A percentile compares a stretch with the other conserved stretches of the same genome.
These are phyloP conservation scores for Cynoglossus semilaevis DNA, from an alignment of 2,113 vertebrate genomes.

Conservation along the genomic window DNA sequence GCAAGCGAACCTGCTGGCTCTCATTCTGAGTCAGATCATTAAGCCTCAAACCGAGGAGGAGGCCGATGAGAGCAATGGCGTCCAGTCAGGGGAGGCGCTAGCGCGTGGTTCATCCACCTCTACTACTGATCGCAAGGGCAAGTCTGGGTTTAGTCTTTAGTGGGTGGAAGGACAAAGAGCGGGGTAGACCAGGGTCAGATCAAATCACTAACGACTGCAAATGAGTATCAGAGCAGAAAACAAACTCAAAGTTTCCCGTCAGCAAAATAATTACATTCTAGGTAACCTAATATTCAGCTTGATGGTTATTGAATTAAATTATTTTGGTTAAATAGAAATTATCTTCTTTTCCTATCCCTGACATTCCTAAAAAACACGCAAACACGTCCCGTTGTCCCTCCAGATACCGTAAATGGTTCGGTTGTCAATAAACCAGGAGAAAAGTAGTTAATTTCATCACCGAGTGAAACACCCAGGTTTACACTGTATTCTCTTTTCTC, in stretches of 20 bases:
- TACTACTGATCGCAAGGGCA: slow-evolving; percentile 80
- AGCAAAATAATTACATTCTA: slow-evolving; percentile 24
- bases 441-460: slow-evolving; percentile 26
- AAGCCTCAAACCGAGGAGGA: slow-evolving; percentile 85
- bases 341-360: slow-evolving; percentile 3
- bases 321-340: slow-evolving; percentile 29
- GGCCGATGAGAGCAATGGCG: slow-evolving; percentile 89
- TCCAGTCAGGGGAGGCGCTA: slow-evolving; percentile 83
- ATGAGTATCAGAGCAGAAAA: slow-evolving; percentile 29
- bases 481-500: slow-evolving; percentile 29
- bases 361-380: slow-evolving; percentile 20
- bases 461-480: slow-evolving; percentile 29
- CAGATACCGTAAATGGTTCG: slow-evolving; percentile 25
- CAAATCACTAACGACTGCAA: slow-evolving; percentile 25
- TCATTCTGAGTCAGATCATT: slow-evolving; percentile 92
- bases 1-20: slow-evolving; percentile 88
- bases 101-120: slow-evolving; percentile 67
- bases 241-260: slow-evolving; percentile 29
- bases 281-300: slow-evolving; percentile 24
- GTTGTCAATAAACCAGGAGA: slow-evolving; percentile 40
- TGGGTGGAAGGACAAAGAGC: slow-evolving; percentile 19
- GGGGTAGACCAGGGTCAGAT: slow-evolving; percentile 24
- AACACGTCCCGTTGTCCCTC: slow-evolving; percentile 29
- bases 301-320: slow-evolving; percentile 19
- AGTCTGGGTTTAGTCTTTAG: slow-evolving; percentile 80